These are phyloP conservation scores for Oophaga sylvatica DNA, from an alignment of 2,797 vertebrate species.

Conservation along the genomic window DNA sequence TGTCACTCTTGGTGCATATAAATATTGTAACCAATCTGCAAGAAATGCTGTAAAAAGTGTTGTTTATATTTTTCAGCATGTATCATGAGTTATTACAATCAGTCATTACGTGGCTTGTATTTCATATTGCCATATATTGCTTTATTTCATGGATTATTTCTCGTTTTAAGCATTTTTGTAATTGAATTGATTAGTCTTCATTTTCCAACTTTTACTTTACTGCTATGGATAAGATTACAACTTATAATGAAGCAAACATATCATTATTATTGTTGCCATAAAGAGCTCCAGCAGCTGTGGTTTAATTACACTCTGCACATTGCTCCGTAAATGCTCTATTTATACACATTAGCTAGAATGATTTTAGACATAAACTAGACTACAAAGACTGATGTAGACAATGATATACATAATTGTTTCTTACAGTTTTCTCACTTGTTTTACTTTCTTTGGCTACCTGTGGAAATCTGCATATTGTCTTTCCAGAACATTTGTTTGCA, in stretches of 20 bases:
- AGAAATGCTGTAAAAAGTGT: too few relatives aligned
- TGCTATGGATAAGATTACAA: constrained; percentile 40
- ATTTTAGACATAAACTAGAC: constrained; percentile 21
- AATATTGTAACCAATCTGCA: too few relatives aligned
- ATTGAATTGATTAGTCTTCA: not conserved
- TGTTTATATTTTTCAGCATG: not conserved
- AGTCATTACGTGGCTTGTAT: constrained; percentile 24
- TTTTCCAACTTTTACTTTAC: constrained; percentile 25
- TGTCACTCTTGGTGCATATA: too few relatives aligned
- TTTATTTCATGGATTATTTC: constrained; percentile 39
- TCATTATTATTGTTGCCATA: constrained; percentile 39
- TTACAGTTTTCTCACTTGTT: not conserved
- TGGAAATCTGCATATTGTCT: not conserved
- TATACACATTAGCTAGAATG: constrained; percentile 51
- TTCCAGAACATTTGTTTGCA: not conserved
- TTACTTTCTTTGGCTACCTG: constrained; percentile 9
- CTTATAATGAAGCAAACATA: constrained; percentile 55
- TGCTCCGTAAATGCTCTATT: constrained; percentile 53
- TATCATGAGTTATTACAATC: constrained; percentile 22
- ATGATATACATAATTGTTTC: constrained; percentile 45
- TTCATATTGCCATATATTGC: constrained; percentile 28
- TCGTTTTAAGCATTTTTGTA: constrained; percentile 1
- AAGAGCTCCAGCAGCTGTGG: constrained; percentile 39
- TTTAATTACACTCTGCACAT: constrained; percentile 48
- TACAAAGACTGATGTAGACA: constrained; percentile 22